These are phyloP conservation scores for Elgonia sp. DNA, from an alignment of 2,888 invertebrate species.

Conservation along the genomic window DNA sequence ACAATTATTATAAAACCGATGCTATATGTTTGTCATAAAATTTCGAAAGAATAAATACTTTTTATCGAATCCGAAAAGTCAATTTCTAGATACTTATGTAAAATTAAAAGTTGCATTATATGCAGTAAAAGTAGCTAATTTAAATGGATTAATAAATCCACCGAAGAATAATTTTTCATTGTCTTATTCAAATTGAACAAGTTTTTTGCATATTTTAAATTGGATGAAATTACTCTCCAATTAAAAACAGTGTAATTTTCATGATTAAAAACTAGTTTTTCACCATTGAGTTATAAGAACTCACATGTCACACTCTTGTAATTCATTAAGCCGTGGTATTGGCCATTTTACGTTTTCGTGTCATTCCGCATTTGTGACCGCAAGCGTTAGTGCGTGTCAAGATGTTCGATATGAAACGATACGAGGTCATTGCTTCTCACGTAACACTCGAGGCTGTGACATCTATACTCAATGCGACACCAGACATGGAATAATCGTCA, in stretches of 20 bases:
- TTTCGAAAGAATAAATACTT: too few species aligned
- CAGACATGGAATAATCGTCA: constrained; percentile 71
- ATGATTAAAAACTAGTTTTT: neutral
- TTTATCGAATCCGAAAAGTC: too few species aligned
- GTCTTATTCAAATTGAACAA: neutral
- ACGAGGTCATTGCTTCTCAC: constrained; percentile 69
- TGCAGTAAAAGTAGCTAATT: too few species aligned
- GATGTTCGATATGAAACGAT: constrained; percentile 66
- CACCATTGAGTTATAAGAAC: constrained; percentile 1
- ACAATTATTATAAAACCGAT: too few species aligned
- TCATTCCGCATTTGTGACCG: constrained; percentile 51
- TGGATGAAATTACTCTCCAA: neutral
- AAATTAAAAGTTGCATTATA: too few species aligned
- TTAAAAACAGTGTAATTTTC: neutral
- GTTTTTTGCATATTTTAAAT: neutral
- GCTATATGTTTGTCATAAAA: too few species aligned
- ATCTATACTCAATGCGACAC: constrained; percentile 60
- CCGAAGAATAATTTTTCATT: neutral
- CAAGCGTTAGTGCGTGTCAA: constrained; percentile 58
- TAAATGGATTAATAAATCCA: too few species aligned
- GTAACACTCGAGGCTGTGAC: constrained; percentile 61
- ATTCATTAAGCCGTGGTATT: constrained; percentile 35
- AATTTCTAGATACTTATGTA: too few species aligned
- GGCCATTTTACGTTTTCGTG: constrained; percentile 56
- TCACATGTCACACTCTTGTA: constrained; percentile 18